A percentile compares a stretch with the other conserved stretches of the same genome.
Evolutionary conservation across 2,113 vertebrate species (phyloP).

Genomic region (Chlorodrepanis virens): DNA sequence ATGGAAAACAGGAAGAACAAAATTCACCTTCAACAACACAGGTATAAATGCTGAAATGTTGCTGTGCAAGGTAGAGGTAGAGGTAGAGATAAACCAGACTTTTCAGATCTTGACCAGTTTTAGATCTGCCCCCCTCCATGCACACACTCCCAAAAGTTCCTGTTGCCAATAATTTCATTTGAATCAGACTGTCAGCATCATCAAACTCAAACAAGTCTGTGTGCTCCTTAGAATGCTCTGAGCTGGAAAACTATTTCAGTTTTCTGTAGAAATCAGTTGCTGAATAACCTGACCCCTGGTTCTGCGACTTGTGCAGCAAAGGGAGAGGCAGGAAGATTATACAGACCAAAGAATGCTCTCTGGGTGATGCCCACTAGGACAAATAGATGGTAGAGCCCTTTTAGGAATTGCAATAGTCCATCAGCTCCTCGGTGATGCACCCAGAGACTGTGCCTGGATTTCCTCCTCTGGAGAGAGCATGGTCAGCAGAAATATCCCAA

Average conservation of each 20-base stretch:
- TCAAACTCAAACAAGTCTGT: background rate
- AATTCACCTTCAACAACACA: background rate
- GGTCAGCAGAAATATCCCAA: background rate
- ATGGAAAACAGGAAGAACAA: background rate
- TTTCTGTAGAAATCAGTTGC: conserved; percentile 22
- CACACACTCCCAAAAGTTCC: background rate
- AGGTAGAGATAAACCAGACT: conserved; percentile 48
- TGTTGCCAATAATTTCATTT: background rate
- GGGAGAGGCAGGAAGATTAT: background rate
- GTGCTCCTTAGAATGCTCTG: background rate
- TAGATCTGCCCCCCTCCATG: background rate
- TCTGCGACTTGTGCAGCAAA: background rate
- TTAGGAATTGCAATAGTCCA: background rate
- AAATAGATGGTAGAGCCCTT: background rate
- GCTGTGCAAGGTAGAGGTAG: conserved; percentile 51
- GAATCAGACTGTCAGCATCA: background rate
- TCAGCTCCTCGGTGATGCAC: background rate
- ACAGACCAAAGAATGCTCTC: background rate
- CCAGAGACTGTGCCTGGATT: background rate
- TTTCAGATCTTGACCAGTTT: conserved; percentile 9
- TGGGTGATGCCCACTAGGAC: background rate
- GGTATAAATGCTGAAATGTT: conserved; percentile 40
- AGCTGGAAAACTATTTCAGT: conserved; percentile 5
- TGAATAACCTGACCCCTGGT: background rate
- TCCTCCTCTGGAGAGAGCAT: background rate